Evolutionary conservation across 35 echinoderm and acorn worm genomes (phyloP).

Genomic region (Eucidaris tribuloides): DNA sequence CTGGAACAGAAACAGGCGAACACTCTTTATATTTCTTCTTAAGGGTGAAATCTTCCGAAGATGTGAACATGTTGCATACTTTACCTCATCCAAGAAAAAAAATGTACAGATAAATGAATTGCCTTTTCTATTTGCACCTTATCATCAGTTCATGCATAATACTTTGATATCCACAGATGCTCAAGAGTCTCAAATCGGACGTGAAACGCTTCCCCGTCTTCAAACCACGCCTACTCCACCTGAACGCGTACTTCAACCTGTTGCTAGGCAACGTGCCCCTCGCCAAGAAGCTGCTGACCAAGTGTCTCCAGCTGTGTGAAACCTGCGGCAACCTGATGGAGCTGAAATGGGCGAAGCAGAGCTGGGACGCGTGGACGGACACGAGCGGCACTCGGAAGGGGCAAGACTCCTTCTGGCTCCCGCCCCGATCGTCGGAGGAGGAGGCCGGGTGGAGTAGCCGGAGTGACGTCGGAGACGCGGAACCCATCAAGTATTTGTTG

Average conservation of each 20-base stretch:
- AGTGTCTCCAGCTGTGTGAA: constrained; percentile 16
- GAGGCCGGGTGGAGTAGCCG: neutral
- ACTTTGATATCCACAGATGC: constrained; percentile 13
- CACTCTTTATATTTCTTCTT: neutral
- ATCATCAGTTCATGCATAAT: neutral
- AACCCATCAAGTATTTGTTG: constrained; percentile 36
- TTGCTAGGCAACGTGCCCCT: neutral
- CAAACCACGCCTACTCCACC: constrained; percentile 39
- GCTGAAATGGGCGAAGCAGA: constrained; percentile 64
- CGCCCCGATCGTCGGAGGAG: constrained; percentile 33
- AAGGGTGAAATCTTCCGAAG: neutral
- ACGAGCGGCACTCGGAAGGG: neutral
- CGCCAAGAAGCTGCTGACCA: constrained; percentile 11
- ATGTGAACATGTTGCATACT: neutral
- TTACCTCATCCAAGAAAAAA: neutral
- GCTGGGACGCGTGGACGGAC: constrained; percentile 47
- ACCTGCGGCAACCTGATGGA: constrained; percentile 33
- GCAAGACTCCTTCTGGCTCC: constrained; percentile 44
- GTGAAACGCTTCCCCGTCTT: constrained; percentile 38
- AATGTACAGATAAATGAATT: neutral
- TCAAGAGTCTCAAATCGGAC: constrained; percentile 7
- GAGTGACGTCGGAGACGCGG: neutral
- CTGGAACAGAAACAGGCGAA: too few relatives aligned
- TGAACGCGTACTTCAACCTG: constrained; percentile 39
- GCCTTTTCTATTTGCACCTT: neutral